A percentile compares a stretch with the other conserved stretches of the same genome.
phyloP scores from a whole-genome alignment of 2,888 invertebrate genomes.

The Hyles lineata region DNA sequence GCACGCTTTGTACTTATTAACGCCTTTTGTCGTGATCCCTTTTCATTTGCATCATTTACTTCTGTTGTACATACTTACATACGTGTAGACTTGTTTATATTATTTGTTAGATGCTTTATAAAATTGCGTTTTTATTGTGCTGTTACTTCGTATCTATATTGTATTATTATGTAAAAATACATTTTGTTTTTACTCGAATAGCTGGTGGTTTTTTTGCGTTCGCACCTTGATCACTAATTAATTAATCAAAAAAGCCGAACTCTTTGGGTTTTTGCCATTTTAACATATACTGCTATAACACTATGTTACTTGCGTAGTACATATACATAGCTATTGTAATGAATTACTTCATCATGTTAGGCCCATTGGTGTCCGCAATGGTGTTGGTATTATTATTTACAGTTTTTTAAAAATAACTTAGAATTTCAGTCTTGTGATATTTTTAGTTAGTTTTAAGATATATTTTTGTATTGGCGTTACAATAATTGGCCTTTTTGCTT shows the following conservation, averaged over 20 bases:
- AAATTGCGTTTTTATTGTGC: conserved; percentile 1
- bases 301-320: too few relatives aligned
- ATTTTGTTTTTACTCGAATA: not conserved
- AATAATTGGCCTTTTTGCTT: too few relatives aligned
- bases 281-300: too few relatives aligned
- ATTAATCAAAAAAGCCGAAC: not conserved
- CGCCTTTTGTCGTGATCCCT: conserved; percentile 70
- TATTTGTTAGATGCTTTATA: conserved; percentile 15
- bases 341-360: too few relatives aligned
- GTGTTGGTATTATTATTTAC: too few relatives aligned
- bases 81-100: conserved; percentile 4
- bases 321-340: too few relatives aligned
- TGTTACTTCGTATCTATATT: not conserved
- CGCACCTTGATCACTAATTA: not conserved
- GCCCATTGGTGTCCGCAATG: too few relatives aligned
- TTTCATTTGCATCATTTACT: conserved; percentile 62
- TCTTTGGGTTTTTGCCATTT: too few relatives aligned
- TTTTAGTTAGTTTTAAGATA: too few relatives aligned
- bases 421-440: too few relatives aligned
- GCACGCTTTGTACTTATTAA: conserved; percentile 54
- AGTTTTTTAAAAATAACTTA: too few relatives aligned
- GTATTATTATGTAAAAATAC: not conserved
- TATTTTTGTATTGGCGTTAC: too few relatives aligned
- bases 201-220: not conserved
- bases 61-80: conserved; percentile 9